Percentiles rank a stretch among this genome's conserved stretches.
phyloP scores from a whole-genome alignment of 2,888 invertebrate genomes.

The Apamea crenata region DNA sequence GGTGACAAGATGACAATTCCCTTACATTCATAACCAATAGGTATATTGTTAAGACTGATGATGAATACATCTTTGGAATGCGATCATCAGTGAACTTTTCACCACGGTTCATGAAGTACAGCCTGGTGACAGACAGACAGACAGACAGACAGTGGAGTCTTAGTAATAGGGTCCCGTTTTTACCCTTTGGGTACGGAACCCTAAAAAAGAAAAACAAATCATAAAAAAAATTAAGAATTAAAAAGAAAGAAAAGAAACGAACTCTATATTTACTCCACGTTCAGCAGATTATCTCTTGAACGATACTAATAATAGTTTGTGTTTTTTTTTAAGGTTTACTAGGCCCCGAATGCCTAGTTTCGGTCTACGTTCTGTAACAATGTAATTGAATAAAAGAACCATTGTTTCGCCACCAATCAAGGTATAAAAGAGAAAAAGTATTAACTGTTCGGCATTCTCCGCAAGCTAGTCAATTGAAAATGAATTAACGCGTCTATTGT shows the following conservation, averaged over 20 bases:
- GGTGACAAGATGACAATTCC: neutral
- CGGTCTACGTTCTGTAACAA: neutral
- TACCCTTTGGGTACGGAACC: too few species aligned
- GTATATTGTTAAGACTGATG: neutral
- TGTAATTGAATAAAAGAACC: constrained; percentile 34
- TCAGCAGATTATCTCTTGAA: neutral
- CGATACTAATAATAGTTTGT: neutral
- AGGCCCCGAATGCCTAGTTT: neutral
- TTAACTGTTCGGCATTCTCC: constrained; percentile 10
- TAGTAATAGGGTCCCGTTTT: too few species aligned
- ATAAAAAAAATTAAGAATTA: too few species aligned
- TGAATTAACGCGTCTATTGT: constrained; percentile 27
- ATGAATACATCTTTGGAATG: neutral
- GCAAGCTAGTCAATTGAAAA: constrained; percentile 23
- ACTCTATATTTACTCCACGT: neutral
- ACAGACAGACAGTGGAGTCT: too few species aligned
- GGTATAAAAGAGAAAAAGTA: constrained; percentile 16
- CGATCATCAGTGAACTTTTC: too few species aligned
- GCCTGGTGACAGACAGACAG: too few species aligned
- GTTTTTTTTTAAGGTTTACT: neutral
- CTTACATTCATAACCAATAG: neutral
- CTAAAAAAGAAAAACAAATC: too few species aligned
- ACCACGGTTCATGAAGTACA: too few species aligned
- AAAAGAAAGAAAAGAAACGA: neutral
- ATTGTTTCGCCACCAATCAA: constrained; percentile 30